Evolutionary conservation across 2,888 invertebrate species (phyloP), one percentile per base, ranked within the genome.

Genomic region (Callyntrura sp.): DNA sequence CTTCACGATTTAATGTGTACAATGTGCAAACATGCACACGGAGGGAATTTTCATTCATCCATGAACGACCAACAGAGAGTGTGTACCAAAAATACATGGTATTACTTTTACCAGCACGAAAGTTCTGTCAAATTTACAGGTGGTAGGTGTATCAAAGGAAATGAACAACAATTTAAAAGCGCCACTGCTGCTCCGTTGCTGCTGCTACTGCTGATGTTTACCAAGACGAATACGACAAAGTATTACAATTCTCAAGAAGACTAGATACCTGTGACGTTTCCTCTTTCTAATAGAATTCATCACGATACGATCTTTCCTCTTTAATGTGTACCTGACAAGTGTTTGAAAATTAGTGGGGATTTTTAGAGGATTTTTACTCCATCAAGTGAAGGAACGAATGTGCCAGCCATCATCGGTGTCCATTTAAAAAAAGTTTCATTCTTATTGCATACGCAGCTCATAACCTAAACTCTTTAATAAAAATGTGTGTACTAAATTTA

Each of bases 181-280:
- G 23, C 35, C 65, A 23, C 82, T 62, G 35, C 35, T 35, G 35
- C 35, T 35, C 6, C n/a, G n/a, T n/a, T n/a, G n/a, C 35, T 35
- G 35, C 35, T 35, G 35, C 35, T 6, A 35, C 6, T 35, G 35
- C n/a, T n/a, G 62, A 81, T 57, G 51, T 60, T 62, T 65, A 28
- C 11, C 11, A 65, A 70, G 45, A 70, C 12, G 35, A 70, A 45
- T 70, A 70, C 35, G 11, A 43, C 65, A 45, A 70, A 43, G 17
- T 70, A 70, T 43, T 17, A 20, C 82, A 84, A 68, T 68, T 8
- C 51, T 28, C 17, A 51, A 84, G 70, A 51, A 84, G 70, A 84
- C 43, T 51, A 55, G 70, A 68, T 84, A 55, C 35, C 83, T 70
- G 83, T 84, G 70, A 84, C 25, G 82, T 11, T 70, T 70, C 70